phyloP scores from a whole-genome alignment of 2,113 vertebrate species.

The Diphyllodes magnificus region DNA sequence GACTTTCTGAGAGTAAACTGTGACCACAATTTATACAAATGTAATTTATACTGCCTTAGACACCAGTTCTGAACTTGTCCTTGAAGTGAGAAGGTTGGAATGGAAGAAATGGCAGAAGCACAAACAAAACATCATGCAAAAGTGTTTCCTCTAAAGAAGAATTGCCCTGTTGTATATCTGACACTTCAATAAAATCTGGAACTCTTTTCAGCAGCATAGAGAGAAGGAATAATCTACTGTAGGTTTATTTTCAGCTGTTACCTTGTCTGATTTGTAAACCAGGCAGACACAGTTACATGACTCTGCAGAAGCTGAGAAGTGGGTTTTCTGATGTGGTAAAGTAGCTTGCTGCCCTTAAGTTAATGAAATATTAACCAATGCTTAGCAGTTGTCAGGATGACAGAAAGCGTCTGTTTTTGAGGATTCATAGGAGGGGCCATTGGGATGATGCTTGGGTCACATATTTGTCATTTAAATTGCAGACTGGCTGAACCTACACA shows the following conservation, averaged over 20 bases:
- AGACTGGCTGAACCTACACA: neutral
- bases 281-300: neutral
- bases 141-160: neutral
- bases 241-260: neutral
- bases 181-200: neutral
- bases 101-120: neutral
- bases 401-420: neutral
- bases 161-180: neutral
- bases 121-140: neutral
- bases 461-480: neutral
- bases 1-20: neutral
- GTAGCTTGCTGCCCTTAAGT: neutral
- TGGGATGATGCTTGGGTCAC: neutral
- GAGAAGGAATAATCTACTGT: neutral
- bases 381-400: neutral
- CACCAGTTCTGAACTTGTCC: neutral
- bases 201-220: neutral
- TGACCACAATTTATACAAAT: neutral
- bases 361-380: conserved; percentile 5
- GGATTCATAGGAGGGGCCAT: neutral
- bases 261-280: neutral
- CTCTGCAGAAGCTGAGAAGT: neutral
- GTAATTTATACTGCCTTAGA: neutral
- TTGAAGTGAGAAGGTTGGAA: neutral
- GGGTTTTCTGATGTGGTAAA: neutral